Base-by-base conservation (phyloP, 2,113 vertebrate species). In the Nesospiza acunhae region DNA sequence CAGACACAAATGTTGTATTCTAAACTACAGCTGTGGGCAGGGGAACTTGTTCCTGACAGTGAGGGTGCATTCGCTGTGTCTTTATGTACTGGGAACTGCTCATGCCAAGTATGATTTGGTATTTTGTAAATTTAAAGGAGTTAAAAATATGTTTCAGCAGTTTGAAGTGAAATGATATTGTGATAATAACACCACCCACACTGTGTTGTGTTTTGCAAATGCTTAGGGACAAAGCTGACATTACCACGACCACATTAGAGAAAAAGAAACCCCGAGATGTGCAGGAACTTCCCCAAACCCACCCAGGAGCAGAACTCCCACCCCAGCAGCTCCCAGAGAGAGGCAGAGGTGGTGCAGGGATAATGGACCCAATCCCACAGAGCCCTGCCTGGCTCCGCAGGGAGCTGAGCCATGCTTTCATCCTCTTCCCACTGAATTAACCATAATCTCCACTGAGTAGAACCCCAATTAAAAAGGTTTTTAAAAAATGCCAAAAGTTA, bases 81-180 rank as follows among this genome's bases (percentile, higher is more conserved):
- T 86, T 44, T 59, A 17, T 46, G 7, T 35, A 24, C 18, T 28
- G 42, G 58, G 37, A 84, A 35, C 39, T 84, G 44, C 68, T 39
- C 9, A 23, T 1, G 21, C 14, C 47, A 53, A 0, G 0, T n/a
- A 9, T 42, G 24, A 58, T 33, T 68, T 72, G 11, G 15, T 53
- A 50, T 68, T 86, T 80, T 86, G 9, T 27, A 47, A 46, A n/a
- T 59, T 83, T 58, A 78, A 77, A 77, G 23, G 8, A 58, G 7
- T 58, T 80, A 59, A 79, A 63, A 63, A 55, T 19, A 52, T 13
- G 13, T 76, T 60, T 52, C 14, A 69, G 33, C 27, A 66, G 27
- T 52, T 49, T 8, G 13, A 79, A 84, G 49, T 18, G 41, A 64
- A 59, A 14, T 72, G 50, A 26, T 13, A 82, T 47, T 47, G 21